Evolutionary conservation across 2,888 invertebrate genomes (phyloP).

Genomic region (Encarsia formosa): DNA sequence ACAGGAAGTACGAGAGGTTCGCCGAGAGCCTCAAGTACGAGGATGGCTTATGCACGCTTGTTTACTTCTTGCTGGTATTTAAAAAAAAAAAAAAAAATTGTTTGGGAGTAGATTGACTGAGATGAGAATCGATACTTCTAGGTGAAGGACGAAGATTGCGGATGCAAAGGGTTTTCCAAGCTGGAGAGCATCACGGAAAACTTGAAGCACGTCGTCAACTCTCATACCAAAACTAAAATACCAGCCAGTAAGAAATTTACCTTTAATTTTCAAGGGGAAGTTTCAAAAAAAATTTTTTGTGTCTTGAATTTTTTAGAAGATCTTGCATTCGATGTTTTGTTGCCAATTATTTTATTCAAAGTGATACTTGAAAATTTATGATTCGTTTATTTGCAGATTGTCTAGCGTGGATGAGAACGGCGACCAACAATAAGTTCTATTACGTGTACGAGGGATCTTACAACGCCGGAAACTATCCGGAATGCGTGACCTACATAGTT

Average conservation of each 20-base stretch:
- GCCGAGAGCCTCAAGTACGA: slow-evolving; percentile 37
- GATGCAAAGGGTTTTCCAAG: slow-evolving; percentile 22
- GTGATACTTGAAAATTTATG: not conserved
- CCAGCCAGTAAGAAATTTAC: slow-evolving; percentile 33
- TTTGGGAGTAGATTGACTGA: not conserved
- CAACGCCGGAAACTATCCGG: slow-evolving; percentile 26
- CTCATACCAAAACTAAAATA: slow-evolving; percentile 29
- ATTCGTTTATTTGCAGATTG: slow-evolving; percentile 30
- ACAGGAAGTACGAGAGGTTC: slow-evolving; percentile 36
- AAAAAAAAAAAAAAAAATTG: not conserved
- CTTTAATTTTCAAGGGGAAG: not conserved
- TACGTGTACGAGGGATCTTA: slow-evolving; percentile 40
- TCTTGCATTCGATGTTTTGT: not conserved
- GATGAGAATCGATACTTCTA: not conserved
- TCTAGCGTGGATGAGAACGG: slow-evolving; percentile 39
- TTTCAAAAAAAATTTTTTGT: not conserved
- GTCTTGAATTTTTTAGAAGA: not conserved
- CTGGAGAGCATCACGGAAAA: slow-evolving; percentile 38
- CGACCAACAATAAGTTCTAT: slow-evolving; percentile 33
- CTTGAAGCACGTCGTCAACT: slow-evolving; percentile 31
- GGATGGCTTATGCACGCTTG: slow-evolving; percentile 39
- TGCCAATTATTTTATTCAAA: not conserved
- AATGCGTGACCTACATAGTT: slow-evolving; percentile 40
- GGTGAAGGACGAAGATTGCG: slow-evolving; percentile 11
- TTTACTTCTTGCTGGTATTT: slow-evolving; percentile 37